These are phyloP conservation scores for Oryzias melastigma DNA, from an alignment of 2,113 vertebrate genomes.

Conservation along the genomic window DNA sequence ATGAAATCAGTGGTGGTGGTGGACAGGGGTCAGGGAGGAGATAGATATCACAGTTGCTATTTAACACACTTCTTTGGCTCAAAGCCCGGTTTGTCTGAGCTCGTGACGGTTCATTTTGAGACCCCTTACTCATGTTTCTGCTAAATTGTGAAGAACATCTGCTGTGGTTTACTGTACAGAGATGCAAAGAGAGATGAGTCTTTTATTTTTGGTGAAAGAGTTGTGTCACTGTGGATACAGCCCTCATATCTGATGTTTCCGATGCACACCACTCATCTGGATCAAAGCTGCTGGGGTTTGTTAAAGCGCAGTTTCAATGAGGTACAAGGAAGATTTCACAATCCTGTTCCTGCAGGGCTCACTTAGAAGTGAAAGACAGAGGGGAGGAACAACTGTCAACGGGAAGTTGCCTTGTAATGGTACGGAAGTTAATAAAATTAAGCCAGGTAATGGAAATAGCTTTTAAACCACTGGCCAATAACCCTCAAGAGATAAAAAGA, in stretches of 20 bases:
- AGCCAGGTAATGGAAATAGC: slow-evolving; percentile 78
- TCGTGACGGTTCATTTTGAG: slow-evolving; percentile 20
- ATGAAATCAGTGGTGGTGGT: slow-evolving; percentile 47
- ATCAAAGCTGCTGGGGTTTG: slow-evolving; percentile 12
- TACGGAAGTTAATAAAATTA: slow-evolving; percentile 77
- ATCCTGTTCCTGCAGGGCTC: slow-evolving; percentile 46
- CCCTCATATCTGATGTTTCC: neutral
- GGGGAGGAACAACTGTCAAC: slow-evolving; percentile 63
- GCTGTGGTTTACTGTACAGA: neutral
- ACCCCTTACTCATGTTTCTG: neutral
- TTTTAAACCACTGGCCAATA: slow-evolving; percentile 79
- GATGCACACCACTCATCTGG: slow-evolving; percentile 23
- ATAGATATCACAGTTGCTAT: slow-evolving; percentile 51
- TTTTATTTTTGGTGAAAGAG: slow-evolving; percentile 13
- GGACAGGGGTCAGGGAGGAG: slow-evolving; percentile 33
- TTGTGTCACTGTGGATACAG: slow-evolving; percentile 23
- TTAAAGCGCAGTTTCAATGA: slow-evolving; percentile 35
- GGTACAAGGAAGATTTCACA: slow-evolving; percentile 48
- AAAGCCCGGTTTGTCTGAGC: slow-evolving; percentile 14
- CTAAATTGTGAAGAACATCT: slow-evolving; percentile 4
- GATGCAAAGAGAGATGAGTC: neutral
- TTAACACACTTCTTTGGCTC: slow-evolving; percentile 24
- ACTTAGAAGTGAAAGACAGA: slow-evolving; percentile 63
- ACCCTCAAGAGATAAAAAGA: slow-evolving; percentile 73
- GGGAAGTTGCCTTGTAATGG: slow-evolving; percentile 73